Conservation (phyloP, 2,113 vertebrate species). For the Daubentonia madagascariensis region DNA sequence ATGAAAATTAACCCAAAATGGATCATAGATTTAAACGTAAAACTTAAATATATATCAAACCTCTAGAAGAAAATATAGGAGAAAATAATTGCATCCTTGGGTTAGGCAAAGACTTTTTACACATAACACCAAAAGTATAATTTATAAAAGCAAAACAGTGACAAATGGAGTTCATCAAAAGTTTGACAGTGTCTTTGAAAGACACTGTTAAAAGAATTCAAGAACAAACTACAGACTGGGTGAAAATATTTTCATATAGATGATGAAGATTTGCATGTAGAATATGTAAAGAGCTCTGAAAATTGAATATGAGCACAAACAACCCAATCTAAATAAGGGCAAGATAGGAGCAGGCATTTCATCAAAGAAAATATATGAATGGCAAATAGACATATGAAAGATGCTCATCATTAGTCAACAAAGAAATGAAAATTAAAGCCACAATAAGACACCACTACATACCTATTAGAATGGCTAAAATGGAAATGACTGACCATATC, state of each 20-base stretch:
- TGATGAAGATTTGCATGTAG: background rate
- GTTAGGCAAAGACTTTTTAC: background rate
- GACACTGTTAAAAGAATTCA: background rate
- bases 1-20: background rate
- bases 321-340: background rate
- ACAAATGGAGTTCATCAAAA: background rate
- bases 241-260: background rate
- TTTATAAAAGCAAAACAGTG: background rate
- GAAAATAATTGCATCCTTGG: background rate
- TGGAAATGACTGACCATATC: background rate
- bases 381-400: background rate
- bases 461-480: background rate
- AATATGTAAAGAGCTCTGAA: background rate
- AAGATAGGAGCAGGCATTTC: background rate
- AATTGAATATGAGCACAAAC: background rate
- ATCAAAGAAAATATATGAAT: background rate
- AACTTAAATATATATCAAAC: background rate
- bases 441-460: background rate
- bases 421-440: conserved; percentile 2
- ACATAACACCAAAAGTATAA: background rate
- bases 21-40: background rate
- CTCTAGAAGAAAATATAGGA: background rate
- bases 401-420: background rate
- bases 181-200: background rate
- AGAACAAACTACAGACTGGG: background rate